Evolutionary conservation across 2,888 invertebrate species (phyloP), one percentile per base, ranked within the genome.

Genomic region (Acanthopleura granulata): DNA sequence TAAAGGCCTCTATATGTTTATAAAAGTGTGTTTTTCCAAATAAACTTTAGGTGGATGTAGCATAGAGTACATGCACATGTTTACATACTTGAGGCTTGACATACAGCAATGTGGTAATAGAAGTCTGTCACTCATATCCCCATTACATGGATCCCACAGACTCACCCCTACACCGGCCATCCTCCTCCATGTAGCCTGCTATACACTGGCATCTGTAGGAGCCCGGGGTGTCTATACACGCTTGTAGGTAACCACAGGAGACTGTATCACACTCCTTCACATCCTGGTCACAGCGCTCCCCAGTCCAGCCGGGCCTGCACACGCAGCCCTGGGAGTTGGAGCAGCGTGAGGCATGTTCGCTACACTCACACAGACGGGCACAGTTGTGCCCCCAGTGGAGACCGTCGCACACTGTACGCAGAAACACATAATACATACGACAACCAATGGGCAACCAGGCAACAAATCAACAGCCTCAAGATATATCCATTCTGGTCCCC

Each of bases 241-340:
- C 15, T 49, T 66, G 49, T 16, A 61, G 66, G 50, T 57, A 18
- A 15, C 73, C 40, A 57, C 80, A 80, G 16, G 72, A 66, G 11
- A 15, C 27, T 12, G 75, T 69, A 11, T 73, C 25, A 76, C 83
- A 83, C 74, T 83, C 83, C 72, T 83, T 66, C 14, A 83, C 74
- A 72, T 83, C 80, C 0, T 25, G 6, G 14, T 74, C 50, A 75
- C 83, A 83, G n/a, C 30, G 74, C 18, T 15, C 29, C 1, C 82
- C 83, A 25, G 62, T 74, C 83, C 83, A 83, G 11, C 80, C 81
- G 3, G 30, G 27, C 22, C 50, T 50, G 69, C 83, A 83, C 18
- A 73, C 16, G 74, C 83, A 83, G 29, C 81, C 81, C 29, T 16
- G 15, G 14, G 40, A 22, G 15, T 16, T 16, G 9, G 14, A 15